Evolutionary conservation across 2,797 vertebrate genomes (phyloP), one percentile per base, ranked within the genome.

Genomic region (Thaleichthys pacificus): DNA sequence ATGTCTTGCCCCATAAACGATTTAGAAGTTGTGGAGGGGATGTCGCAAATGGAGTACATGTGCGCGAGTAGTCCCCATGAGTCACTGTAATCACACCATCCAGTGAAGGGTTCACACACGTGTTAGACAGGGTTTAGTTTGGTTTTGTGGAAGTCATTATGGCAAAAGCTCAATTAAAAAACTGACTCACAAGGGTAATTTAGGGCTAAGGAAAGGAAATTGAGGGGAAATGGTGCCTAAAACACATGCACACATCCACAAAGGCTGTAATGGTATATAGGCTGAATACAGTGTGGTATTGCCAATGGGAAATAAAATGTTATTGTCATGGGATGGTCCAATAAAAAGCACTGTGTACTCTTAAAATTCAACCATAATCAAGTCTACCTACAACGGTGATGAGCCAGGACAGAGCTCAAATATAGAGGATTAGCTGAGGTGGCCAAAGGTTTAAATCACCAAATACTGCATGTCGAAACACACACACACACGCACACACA

Each of bases 401-500:
- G 42, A 47, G 42, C 9, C 9, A 11, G 42, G 42, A 14, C 42
- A 47, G 42, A 47, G 42, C 42, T 47, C 42, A 14, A 47, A 47
- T 3, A 11, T 2, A 47, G 42, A 47, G 9, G 2, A 14, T 11
- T 47, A 12, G 42, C 9, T 12, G 42, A 47, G 42, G 42, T 47
- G 42, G 11, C 42, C 42, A 47, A 47, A 47, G 2, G 42, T 47
- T 47, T 47, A 3, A 47, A 35, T 35, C 47, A 69, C 22, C 4
- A 51, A 14, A 47, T 47, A 14, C 12, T 12, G 42, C 42, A 47
- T 47, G 42, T 47, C 42, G 12, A 14, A 47, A 70, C 68, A 70
- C 69, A 62, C 57, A 70, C 35, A 49, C 69, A 63, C 38, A 30
- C 60, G 38, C 19, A 61, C 60, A 4, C 60, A 61, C 60, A 61